Evolutionary conservation across 2,113 vertebrate genomes (phyloP).

Genomic region (Nannobrachium achirus): DNA sequence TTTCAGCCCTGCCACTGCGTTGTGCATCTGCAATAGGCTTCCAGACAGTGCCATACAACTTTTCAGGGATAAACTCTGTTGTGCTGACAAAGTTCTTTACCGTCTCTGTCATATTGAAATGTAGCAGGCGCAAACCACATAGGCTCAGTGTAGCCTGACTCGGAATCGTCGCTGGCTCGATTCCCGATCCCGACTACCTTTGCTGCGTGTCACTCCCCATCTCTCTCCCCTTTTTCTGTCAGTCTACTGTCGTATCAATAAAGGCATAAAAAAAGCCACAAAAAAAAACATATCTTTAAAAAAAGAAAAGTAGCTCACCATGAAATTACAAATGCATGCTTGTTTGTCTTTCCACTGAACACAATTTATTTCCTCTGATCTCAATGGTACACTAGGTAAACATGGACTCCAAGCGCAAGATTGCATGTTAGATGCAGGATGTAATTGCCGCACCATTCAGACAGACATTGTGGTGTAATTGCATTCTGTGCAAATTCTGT

Average conservation of each 20-base stretch:
- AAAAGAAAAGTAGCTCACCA: conserved; percentile 28
- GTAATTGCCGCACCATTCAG: conserved; percentile 29
- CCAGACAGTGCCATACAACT: conserved; percentile 24
- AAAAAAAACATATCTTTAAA: no score
- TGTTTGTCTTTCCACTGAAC: conserved; percentile 39
- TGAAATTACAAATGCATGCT: conserved; percentile 33
- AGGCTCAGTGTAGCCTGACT: no score
- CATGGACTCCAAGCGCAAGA: conserved; percentile 34
- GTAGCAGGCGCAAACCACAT: no score
- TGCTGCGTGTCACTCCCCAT: no score
- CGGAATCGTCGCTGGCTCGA: no score
- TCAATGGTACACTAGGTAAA: background rate
- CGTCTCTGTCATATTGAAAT: conserved; percentile 26
- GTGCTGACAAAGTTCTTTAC: conserved; percentile 30
- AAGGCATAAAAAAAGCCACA: no score
- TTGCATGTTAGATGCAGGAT: conserved; percentile 28
- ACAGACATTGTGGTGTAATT: conserved; percentile 17
- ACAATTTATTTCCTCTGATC: conserved; percentile 5
- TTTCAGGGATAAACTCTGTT: conserved; percentile 36
- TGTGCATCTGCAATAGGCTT: conserved; percentile 37
- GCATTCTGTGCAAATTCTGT: conserved; percentile 29
- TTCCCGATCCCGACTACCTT: no score
- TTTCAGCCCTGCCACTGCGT: conserved; percentile 39
- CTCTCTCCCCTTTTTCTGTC: no score
- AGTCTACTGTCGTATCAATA: no score